Base-by-base conservation (phyloP, 2,113 vertebrate species). In the Eidolon helvum region DNA sequence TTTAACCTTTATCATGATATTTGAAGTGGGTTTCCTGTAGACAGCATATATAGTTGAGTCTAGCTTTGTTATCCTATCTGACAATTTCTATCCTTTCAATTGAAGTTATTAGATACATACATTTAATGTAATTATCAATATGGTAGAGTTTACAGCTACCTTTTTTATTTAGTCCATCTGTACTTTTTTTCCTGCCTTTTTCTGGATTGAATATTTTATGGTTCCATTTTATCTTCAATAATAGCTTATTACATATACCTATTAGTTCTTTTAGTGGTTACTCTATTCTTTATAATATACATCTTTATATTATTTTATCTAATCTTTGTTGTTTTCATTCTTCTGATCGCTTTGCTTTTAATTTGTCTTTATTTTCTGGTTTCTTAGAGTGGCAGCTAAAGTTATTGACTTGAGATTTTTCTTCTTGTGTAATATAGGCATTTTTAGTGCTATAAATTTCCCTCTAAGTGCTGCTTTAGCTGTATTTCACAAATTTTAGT, bases 361-460 rank as follows among this genome's bases (percentile, higher is more conserved):
- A 38, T 63, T 87, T 65, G 9, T 86, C 55, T 55, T 66, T 43
- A 65, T 86, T 72, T 72, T 30, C 38, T 68, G 7, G 50, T 59
- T 84, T 84, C 48, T 90, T 77, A n/a, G 26, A 33, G 59, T 33
- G 3, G 45, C 45, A 87, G 38, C 24, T 40, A 33, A 66, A 33
- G 38, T 87, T 19, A 74, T 16, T 74, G 45, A 48, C 45, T 68
- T 74, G 83, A 87, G 18, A 48, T 22, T 87, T 87, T 82, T 38
- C 15, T 48, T 19, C 6, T 38, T 79, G 11, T 69, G 10, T 57
- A 59, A 57, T 30, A 78, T 15, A 66, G 5, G 45, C 89, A 80
- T 82, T 91, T 91, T 80, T 66, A 35, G 45, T 80, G 24, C 22
- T 86, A 10, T 55, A 87, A 87, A 91, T 95, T 55, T 91, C 30